These are phyloP conservation scores for Vanacampus margaritifer DNA, from an alignment of 2,113 vertebrate genomes.

Conservation along the genomic window DNA sequence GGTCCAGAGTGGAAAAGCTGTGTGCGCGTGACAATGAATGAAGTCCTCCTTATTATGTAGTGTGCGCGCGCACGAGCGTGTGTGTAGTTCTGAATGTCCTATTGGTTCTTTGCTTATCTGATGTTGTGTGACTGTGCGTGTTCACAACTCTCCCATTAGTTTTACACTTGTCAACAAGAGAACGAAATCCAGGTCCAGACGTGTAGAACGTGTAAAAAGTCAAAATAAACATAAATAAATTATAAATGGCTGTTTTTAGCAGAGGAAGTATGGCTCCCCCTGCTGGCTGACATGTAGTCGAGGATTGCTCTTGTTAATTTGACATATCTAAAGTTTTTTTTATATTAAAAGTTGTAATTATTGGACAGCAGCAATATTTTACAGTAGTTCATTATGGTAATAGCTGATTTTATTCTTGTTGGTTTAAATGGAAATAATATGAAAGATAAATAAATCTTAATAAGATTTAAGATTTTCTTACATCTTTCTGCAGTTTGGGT, in stretches of 20 bases:
- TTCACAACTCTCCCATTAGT: neutral
- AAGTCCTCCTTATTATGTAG: slow-evolving; percentile 3
- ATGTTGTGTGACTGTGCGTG: neutral
- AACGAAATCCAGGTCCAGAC: too few relatives aligned
- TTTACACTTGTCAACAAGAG: too few relatives aligned
- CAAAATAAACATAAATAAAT: neutral
- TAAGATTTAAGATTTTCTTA: too few relatives aligned
- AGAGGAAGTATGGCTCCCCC: neutral
- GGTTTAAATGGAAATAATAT: too few relatives aligned
- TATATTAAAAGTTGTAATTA: too few relatives aligned
- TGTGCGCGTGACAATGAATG: neutral
- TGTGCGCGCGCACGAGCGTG: neutral
- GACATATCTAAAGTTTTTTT: too few relatives aligned
- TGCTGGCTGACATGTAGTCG: neutral
- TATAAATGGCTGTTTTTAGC: neutral
- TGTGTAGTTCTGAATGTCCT: neutral
- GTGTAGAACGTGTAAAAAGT: neutral
- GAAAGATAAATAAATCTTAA: too few relatives aligned
- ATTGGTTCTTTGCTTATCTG: slow-evolving; percentile 5
- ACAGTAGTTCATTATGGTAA: too few relatives aligned
- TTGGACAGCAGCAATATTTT: too few relatives aligned
- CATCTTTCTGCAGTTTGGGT: too few relatives aligned
- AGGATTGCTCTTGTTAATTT: neutral
- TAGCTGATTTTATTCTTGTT: too few relatives aligned
- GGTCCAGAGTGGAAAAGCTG: neutral